These are phyloP conservation scores for Australoheros facetus DNA, from an alignment of 2,797 vertebrate species.

Conservation along the genomic window DNA sequence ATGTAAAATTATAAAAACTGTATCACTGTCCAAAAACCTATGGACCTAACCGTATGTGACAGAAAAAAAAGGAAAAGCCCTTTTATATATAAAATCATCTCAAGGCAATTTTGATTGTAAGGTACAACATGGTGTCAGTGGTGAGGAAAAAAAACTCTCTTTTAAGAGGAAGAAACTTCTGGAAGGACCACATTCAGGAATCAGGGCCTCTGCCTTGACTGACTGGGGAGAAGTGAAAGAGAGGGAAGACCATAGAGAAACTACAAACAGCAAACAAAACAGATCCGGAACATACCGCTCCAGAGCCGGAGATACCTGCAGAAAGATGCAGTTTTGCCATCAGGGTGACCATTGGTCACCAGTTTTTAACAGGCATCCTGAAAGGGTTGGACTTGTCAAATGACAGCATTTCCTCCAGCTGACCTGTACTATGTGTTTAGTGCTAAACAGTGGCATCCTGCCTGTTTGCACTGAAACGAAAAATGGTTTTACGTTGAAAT, in stretches of 20 bases:
- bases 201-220: neutral
- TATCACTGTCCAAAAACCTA: neutral
- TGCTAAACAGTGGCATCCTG: constrained; percentile 48
- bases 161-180: constrained; percentile 1
- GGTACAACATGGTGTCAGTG: neutral
- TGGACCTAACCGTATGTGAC: neutral
- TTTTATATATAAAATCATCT: neutral
- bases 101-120: neutral
- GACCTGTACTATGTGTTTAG: constrained; percentile 62
- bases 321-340: neutral
- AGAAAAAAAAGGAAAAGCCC: rapidly evolving
- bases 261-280: neutral
- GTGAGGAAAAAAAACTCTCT: neutral
- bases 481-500: constrained; percentile 12
- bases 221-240: neutral
- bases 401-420: constrained; percentile 27
- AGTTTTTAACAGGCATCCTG: neutral
- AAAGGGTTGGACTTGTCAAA: constrained; percentile 17
- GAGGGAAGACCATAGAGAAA: neutral
- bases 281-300: neutral
- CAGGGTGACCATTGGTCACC: neutral
- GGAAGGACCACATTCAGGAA: neutral
- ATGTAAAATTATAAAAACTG: too few relatives aligned
- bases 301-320: neutral
- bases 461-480: constrained; percentile 13